Conservation (phyloP, 1,140 invertebrate genomes). For the Drosophila novamexicana region DNA sequence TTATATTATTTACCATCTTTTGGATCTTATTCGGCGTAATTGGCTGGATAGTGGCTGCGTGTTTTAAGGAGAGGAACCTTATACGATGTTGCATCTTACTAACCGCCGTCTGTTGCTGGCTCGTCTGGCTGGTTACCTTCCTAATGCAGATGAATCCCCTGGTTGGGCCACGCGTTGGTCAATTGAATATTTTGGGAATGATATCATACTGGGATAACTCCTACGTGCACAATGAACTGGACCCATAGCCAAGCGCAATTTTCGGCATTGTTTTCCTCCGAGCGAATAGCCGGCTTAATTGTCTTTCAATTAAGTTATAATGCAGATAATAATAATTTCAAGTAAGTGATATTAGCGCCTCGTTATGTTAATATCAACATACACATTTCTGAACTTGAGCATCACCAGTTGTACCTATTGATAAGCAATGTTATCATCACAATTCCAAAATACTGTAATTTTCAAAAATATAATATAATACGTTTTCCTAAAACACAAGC, state of each 20-base stretch:
- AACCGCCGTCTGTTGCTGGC: slow-evolving; percentile 58
- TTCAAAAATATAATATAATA: no score
- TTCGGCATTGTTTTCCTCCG: no score
- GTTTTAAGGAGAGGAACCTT: slow-evolving; percentile 35
- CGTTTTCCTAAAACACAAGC: no score
- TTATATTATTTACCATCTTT: slow-evolving; percentile 19
- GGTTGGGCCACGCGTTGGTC: slow-evolving; percentile 39
- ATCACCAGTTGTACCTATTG: no score
- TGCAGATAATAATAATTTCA: no score
- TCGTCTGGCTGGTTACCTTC: slow-evolving; percentile 60
- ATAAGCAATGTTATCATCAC: no score
- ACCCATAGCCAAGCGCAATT: neutral
- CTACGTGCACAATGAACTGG: neutral
- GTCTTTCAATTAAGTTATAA: no score
- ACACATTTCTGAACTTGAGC: no score
- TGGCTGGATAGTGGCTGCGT: slow-evolving; percentile 21
- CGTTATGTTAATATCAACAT: no score
- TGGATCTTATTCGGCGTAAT: slow-evolving; percentile 38
- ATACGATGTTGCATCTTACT: slow-evolving; percentile 52
- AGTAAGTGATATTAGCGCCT: no score
- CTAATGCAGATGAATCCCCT: slow-evolving; percentile 68
- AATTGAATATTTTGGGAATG: slow-evolving; percentile 41
- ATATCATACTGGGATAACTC: slow-evolving; percentile 59
- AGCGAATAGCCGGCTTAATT: no score
- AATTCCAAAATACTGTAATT: no score